These are phyloP conservation scores for Drosophila guanche DNA, from an alignment of 1,140 invertebrate species.

Conservation along the genomic window DNA sequence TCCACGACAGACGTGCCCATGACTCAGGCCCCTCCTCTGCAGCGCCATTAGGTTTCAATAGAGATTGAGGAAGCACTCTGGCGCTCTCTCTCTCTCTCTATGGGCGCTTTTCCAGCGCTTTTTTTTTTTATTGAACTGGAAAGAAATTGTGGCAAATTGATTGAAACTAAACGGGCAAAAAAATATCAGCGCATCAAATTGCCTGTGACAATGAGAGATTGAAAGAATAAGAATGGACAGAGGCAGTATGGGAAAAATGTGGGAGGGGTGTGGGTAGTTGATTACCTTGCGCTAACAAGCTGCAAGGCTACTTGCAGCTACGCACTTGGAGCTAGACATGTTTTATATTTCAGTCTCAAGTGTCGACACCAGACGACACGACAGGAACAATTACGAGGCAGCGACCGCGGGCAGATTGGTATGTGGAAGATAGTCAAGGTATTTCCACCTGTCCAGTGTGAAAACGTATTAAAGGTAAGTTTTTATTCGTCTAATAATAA, in stretches of 20 bases:
- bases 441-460: no score
- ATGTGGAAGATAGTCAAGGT: no score
- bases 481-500: no score
- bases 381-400: conserved; percentile 33
- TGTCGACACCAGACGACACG: conserved; percentile 66
- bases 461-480: no score
- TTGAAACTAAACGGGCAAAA: conserved; percentile 78
- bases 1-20: no score
- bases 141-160: conserved; percentile 79
- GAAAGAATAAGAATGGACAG: not conserved
- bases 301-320: conserved; percentile 29
- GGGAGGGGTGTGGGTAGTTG: not conserved
- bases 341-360: conserved; percentile 78
- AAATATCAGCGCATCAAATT: conserved; percentile 75
- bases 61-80: conserved; percentile 6
- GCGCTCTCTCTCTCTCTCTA: conserved; percentile 2
- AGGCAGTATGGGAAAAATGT: not conserved
- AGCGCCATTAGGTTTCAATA: conserved; percentile 73
- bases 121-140: conserved; percentile 40
- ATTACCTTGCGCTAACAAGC: conserved; percentile 51
- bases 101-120: conserved; percentile 10
- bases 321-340: conserved; percentile 66
- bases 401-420: not conserved
- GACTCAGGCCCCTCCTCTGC: not conserved
- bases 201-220: conserved; percentile 62